Percentiles rank a stretch among this genome's conserved stretches.
Conservation (phyloP, 2,113 vertebrate species). For the human (Homo sapiens) region GRCh38 chr2:172884001-172884500, state of each 20-base stretch:
- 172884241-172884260: slow-evolving; percentile 65
- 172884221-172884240: slow-evolving; percentile 55
- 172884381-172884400: neutral
- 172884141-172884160: slow-evolving; percentile 49
- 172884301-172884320: slow-evolving; percentile 71
- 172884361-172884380: slow-evolving; percentile 34
- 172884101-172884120: slow-evolving; percentile 71
- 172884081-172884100: slow-evolving; percentile 67
- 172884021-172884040: slow-evolving; percentile 69
- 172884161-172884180: slow-evolving; percentile 69
- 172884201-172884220: neutral
- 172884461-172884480: neutral
- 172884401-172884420: neutral
- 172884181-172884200: neutral
- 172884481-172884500: neutral
- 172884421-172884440: neutral
- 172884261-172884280: slow-evolving; percentile 67
- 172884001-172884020: slow-evolving; percentile 63
- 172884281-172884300: slow-evolving; percentile 73
- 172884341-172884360: slow-evolving; percentile 61
- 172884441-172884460: neutral
- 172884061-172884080: slow-evolving; percentile 64
- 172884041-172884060: slow-evolving; percentile 68
- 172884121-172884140: slow-evolving; percentile 51
- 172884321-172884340: slow-evolving; percentile 52